A percentile compares a stretch with the other conserved stretches of the same genome.
These are phyloP conservation scores for Australoheros facetus DNA, from an alignment of 2,797 vertebrate species.

Conservation along the genomic window DNA sequence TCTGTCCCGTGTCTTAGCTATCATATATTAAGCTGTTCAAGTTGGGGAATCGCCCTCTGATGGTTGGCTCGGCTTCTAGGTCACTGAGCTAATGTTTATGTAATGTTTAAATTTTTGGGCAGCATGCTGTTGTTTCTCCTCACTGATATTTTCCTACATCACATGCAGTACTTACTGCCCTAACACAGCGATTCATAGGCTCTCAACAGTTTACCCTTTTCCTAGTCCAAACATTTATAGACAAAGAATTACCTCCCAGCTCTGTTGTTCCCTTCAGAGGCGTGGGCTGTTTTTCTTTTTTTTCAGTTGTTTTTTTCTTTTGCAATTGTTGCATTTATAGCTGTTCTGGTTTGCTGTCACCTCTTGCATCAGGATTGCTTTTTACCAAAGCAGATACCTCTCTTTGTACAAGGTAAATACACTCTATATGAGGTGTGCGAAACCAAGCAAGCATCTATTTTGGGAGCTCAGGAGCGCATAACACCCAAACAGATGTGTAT, in stretches of 20 bases:
- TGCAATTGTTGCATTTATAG: not conserved
- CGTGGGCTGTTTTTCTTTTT: not conserved
- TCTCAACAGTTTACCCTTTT: not conserved
- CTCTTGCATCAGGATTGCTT: not conserved
- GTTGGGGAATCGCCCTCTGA: constrained; percentile 64
- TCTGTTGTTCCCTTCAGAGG: not conserved
- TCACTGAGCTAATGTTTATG: constrained; percentile 70
- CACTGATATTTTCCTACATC: not conserved
- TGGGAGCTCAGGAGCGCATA: too few species aligned
- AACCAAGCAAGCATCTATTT: too few species aligned
- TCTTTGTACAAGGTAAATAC: not conserved
- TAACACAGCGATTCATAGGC: not conserved
- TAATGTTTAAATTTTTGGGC: constrained; percentile 53
- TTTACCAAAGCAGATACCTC: not conserved
- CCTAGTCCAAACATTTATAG: not conserved
- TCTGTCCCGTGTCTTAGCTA: constrained; percentile 57
- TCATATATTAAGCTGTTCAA: constrained; percentile 59
- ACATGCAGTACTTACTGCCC: not conserved
- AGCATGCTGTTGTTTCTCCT: constrained; percentile 16
- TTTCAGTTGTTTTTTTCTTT: not conserved
- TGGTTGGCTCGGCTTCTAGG: constrained; percentile 54
- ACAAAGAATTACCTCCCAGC: not conserved
- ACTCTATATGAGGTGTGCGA: too few species aligned
- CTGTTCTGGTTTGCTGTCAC: not conserved
- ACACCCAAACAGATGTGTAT: too few species aligned